Percentiles rank a stretch among this genome's conserved stretches.
These are phyloP conservation scores for Littorina saxatilis DNA, from an alignment of 1,140 invertebrate genomes.

Conservation along the genomic window DNA sequence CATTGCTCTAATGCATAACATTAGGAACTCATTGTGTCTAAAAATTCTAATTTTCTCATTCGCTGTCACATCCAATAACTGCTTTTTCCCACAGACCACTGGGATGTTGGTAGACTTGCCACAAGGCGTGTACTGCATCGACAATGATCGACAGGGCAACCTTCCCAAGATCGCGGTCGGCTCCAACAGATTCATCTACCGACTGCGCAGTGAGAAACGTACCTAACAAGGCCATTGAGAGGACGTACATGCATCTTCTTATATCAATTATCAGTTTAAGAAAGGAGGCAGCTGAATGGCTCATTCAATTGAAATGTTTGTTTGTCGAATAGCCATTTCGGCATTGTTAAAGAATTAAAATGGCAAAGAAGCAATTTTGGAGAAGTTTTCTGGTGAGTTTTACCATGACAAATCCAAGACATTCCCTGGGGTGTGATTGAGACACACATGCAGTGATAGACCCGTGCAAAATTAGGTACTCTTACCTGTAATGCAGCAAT, in stretches of 20 bases:
- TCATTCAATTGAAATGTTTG: neutral
- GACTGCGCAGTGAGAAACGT: constrained; percentile 44
- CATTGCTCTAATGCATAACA: too few species aligned
- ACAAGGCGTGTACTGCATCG: constrained; percentile 70
- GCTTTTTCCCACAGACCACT: constrained; percentile 63
- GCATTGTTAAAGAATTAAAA: neutral
- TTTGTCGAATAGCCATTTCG: neutral
- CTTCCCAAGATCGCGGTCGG: constrained; percentile 64
- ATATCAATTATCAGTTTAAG: neutral
- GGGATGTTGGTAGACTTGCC: constrained; percentile 68
- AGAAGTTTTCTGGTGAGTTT: too few species aligned
- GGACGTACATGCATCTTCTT: neutral
- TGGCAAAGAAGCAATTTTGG: too few species aligned
- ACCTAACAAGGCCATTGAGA: neutral
- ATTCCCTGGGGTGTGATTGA: too few species aligned
- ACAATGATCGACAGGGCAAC: constrained; percentile 60
- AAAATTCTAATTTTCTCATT: too few species aligned
- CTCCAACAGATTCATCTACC: constrained; percentile 58
- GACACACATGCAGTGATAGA: too few species aligned
- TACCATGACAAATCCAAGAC: too few species aligned
- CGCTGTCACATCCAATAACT: too few species aligned
- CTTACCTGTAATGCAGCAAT: too few species aligned
- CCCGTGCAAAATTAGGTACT: too few species aligned
- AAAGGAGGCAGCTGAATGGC: neutral
- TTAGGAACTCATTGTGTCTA: too few species aligned